Evolutionary conservation across 2,113 vertebrate species (phyloP).

Genomic region (Ammodytes marinus): DNA sequence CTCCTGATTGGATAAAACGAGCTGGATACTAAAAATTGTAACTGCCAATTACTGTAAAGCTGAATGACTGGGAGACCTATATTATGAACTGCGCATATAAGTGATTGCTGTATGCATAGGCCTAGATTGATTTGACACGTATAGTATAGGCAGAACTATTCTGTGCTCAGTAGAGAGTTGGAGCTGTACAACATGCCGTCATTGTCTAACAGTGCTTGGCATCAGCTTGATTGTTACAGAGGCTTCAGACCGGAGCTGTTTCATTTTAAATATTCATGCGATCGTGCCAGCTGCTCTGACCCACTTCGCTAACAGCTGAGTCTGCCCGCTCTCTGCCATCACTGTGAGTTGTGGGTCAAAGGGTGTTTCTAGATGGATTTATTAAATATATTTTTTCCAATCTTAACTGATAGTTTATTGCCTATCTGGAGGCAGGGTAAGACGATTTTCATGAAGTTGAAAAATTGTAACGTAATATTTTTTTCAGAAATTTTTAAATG

Average conservation of each 20-base stretch:
- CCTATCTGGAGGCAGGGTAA: neutral
- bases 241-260: conserved; percentile 62
- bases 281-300: conserved; percentile 75
- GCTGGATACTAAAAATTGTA: too few species aligned
- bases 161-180: conserved; percentile 43
- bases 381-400: neutral
- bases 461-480: too few species aligned
- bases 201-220: conserved; percentile 67
- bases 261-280: conserved; percentile 76
- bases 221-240: conserved; percentile 56
- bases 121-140: too few species aligned
- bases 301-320: conserved; percentile 78
- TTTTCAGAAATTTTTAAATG: too few species aligned
- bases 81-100: too few species aligned
- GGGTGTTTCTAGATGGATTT: conserved; percentile 16
- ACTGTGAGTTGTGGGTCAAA: conserved; percentile 61
- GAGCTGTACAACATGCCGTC: conserved; percentile 56
- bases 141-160: conserved; percentile 31
- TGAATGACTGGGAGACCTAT: too few species aligned
- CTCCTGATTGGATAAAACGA: too few species aligned
- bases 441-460: neutral
- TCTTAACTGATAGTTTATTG: neutral
- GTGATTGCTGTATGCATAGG: too few species aligned
- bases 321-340: conserved; percentile 44
- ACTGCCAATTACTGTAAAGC: too few species aligned